phyloP scores from a whole-genome alignment of 2,113 vertebrate species.

The Bagarius yarrelli region DNA sequence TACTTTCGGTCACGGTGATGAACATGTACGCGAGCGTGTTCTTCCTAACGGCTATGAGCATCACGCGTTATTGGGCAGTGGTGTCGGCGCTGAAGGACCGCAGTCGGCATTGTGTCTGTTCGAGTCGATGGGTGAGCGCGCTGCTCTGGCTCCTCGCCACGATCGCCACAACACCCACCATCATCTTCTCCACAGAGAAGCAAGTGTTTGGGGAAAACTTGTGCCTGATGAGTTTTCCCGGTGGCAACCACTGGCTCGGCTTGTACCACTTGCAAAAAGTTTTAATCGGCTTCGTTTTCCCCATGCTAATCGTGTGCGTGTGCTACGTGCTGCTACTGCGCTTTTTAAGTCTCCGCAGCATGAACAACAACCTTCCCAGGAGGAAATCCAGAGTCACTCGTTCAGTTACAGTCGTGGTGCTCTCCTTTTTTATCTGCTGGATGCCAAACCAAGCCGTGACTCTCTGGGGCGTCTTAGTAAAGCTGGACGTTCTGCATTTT shows the following conservation, averaged over 20 bases:
- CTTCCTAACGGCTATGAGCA: constrained; percentile 92
- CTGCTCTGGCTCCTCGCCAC: constrained; percentile 81
- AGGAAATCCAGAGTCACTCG: constrained; percentile 83
- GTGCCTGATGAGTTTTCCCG: constrained; percentile 84
- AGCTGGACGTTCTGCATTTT: constrained; percentile 83
- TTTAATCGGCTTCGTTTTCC: constrained; percentile 82
- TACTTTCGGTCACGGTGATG: constrained; percentile 84
- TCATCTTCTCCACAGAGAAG: constrained; percentile 80
- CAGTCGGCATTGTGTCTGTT: constrained; percentile 63
- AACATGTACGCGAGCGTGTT: constrained; percentile 95
- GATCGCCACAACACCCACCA: constrained; percentile 79
- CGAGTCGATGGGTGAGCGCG: constrained; percentile 66
- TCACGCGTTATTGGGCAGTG: constrained; percentile 84
- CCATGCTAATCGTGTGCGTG: constrained; percentile 76
- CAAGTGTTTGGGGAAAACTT: constrained; percentile 78
- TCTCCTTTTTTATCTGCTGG: constrained; percentile 93
- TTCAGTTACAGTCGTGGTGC: constrained; percentile 87
- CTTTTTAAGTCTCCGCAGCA: constrained; percentile 76
- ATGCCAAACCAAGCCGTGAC: constrained; percentile 93
- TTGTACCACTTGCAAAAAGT: constrained; percentile 89
- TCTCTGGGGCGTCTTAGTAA: constrained; percentile 87
- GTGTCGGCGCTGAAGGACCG: constrained; percentile 82
- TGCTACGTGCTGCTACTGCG: constrained; percentile 86
- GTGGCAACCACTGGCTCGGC: constrained; percentile 81
- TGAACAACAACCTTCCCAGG: constrained; percentile 73